These are phyloP conservation scores for Diplodus sargus DNA, from an alignment of 2,797 vertebrate genomes.

Conservation along the genomic window DNA sequence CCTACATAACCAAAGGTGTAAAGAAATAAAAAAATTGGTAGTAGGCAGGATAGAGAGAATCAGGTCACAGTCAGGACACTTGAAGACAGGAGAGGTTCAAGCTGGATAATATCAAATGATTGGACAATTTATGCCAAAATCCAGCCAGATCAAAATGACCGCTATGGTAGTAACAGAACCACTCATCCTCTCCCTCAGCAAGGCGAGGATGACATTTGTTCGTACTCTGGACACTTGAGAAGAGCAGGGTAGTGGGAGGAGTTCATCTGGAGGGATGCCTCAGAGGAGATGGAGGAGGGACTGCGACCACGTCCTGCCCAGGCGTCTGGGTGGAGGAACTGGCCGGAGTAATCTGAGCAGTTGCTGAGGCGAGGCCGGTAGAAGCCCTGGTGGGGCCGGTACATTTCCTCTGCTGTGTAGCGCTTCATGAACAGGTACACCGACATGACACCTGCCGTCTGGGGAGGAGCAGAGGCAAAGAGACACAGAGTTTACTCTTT, in stretches of 20 bases:
- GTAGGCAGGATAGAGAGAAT: constrained; percentile 34
- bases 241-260: constrained; percentile 90
- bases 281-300: constrained; percentile 91
- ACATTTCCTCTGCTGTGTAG: constrained; percentile 92
- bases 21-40: constrained; percentile 13
- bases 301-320: constrained; percentile 89
- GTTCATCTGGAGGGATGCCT: constrained; percentile 93
- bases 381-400: constrained; percentile 89
- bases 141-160: constrained; percentile 41
- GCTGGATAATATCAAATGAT: constrained; percentile 56
- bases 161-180: not conserved
- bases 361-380: constrained; percentile 93
- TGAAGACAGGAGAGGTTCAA: constrained; percentile 32
- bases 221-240: constrained; percentile 93
- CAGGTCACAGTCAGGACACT: constrained; percentile 46
- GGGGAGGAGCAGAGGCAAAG: constrained; percentile 8
- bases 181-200: constrained; percentile 82
- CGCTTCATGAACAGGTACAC: constrained; percentile 96
- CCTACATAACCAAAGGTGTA: constrained; percentile 38
- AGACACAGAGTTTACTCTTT: not conserved
- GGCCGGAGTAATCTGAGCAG: constrained; percentile 93
- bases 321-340: constrained; percentile 92
- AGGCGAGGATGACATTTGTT: constrained; percentile 93
- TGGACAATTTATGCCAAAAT: constrained; percentile 44
- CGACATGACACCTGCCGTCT: constrained; percentile 93